These are phyloP conservation scores for Elephantulus edwardii DNA, from an alignment of 2,113 vertebrate genomes.

Conservation along the genomic window DNA sequence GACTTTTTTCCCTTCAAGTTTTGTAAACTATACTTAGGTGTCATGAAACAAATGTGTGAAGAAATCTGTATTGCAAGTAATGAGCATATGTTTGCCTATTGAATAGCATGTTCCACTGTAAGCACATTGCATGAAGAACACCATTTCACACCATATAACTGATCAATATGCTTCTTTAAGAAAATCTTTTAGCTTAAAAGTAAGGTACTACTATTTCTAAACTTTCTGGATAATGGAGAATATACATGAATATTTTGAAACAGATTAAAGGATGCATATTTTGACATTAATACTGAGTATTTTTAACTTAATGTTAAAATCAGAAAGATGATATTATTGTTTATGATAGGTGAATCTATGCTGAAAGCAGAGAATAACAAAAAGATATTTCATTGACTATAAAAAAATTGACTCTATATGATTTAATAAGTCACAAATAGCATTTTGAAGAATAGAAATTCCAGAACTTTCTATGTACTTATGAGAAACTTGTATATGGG, in stretches of 20 bases:
- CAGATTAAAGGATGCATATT: neutral
- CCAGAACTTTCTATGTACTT: no score
- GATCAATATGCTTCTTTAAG: constrained; percentile 4
- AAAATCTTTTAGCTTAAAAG: constrained; percentile 12
- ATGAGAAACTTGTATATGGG: no score
- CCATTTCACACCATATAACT: constrained; percentile 34
- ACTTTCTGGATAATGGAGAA: neutral
- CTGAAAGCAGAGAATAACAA: no score
- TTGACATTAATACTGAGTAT: neutral
- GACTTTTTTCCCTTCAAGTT: neutral
- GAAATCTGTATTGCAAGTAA: constrained; percentile 41
- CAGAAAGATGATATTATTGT: no score
- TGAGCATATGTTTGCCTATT: constrained; percentile 55
- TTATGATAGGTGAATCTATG: no score
- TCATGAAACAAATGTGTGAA: constrained; percentile 65
- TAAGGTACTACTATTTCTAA: neutral
- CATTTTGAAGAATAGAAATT: no score
- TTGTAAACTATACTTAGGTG: constrained; percentile 51
- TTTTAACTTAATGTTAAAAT: neutral
- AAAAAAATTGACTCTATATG: no score
- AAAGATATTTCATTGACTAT: no score
- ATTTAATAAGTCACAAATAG: no score
- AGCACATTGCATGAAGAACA: constrained; percentile 10
- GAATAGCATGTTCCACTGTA: constrained; percentile 21
- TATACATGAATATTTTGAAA: neutral